Evolutionary conservation across 2,113 vertebrate genomes (phyloP), one percentile per base, ranked within the genome.

Genomic region (Perca flavescens): DNA sequence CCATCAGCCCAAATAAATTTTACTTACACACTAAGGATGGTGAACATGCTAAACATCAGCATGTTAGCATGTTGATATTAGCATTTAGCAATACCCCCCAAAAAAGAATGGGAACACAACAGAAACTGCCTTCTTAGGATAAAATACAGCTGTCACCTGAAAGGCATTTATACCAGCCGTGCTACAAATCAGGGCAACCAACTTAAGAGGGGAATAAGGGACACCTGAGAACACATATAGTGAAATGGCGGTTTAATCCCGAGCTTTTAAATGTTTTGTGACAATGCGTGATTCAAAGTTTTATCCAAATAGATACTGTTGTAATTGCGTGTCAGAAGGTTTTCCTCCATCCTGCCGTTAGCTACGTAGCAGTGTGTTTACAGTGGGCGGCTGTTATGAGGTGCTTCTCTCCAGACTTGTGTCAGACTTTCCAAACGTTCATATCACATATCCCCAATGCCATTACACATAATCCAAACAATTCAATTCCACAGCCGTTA

Each of bases 381-480:
- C 63, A 77, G 66, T 79, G 77, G 63, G 70, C 25, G 72, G 67
- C 72, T 90, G 73, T 82, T 64, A 66, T 78, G 77, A 70, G 79
- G 40, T 28, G 76, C 77, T 74, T 71, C 61, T 57, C 68, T 78
- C 43, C 34, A 47, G 77, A 62, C 77, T 66, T 67, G 77, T 85
- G 71, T 86, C 83, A 86, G 61, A 89, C 71, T 90, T 87, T 88
- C 86, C 86, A 78, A 72, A 80, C 16, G 12, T 84, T 81, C 71
- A 34, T 61, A 79, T 84, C 74, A 63, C 49, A 36, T 36, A 60
- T 81, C 56, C 54, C 52, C 79, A 77, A 63, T 79, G 78, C 58
- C 80, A 74, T 79, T 47, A 70, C 76, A 22, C 82, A 67, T 67
- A 87, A 89, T 88, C 80, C 80, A 90, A 91, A 88, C 86, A 79